A percentile compares a stretch with the other conserved stretches of the same genome.
Conservation (phyloP, 1,140 invertebrate species). For the Camponotus vicinus region DNA sequence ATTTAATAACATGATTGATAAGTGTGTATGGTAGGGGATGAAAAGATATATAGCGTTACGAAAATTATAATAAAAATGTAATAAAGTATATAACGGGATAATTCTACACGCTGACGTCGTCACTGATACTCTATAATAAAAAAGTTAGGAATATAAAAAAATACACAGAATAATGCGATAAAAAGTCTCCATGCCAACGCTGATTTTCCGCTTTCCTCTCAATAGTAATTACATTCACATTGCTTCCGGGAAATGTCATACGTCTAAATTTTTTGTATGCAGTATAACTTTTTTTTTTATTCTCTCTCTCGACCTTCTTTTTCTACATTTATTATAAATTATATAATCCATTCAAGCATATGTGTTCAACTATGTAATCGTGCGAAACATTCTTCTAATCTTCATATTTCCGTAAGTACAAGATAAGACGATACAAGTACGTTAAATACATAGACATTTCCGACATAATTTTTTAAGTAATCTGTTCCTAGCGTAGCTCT, state of each 20-base stretch:
- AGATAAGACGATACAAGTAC: neutral
- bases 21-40: neutral
- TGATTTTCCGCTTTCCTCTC: constrained; percentile 37
- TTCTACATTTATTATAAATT: constrained; percentile 20
- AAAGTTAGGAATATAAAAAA: neutral
- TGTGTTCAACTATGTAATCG: neutral
- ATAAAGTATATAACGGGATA: neutral
- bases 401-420: constrained; percentile 37
- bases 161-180: constrained; percentile 7
- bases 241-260: constrained; percentile 3
- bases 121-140: neutral
- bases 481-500: neutral
- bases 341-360: neutral
- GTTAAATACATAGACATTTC: neutral
- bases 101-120: neutral
- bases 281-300: neutral
- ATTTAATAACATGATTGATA: constrained; percentile 2
- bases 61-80: constrained; percentile 31
- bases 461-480: constrained; percentile 2
- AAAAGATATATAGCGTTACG: no score
- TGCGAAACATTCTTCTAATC: constrained; percentile 5
- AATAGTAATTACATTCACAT: constrained; percentile 12
- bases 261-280: constrained; percentile 45
- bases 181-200: constrained; percentile 56
- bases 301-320: neutral